Base-by-base conservation (phyloP, 2,797 vertebrate species). In the Sebastes reedi region DNA sequence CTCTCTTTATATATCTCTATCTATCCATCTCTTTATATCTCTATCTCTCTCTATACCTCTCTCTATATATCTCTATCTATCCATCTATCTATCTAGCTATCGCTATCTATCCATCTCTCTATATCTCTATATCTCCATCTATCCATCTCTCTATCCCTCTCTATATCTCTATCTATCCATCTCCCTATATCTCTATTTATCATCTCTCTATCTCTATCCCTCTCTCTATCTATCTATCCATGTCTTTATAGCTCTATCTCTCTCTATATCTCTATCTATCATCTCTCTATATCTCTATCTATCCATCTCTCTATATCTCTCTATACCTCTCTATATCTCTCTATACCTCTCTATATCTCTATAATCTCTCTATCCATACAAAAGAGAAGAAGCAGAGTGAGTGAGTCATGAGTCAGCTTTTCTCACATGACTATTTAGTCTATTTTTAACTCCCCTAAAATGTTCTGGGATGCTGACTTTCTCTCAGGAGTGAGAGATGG, bases 401-500 rank as follows among this genome's bases (percentile, higher is more conserved):
- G 70, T 60, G 84, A 89, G 64, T 72, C 78, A 82, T 79, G 74
- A 77, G 69, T 89, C 79, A 84, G 72, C 83, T 64, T 79, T 80
- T 71, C 75, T 87, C 82, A 80, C 25, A 30, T 69, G 58, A 65
- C 69, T 75, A 24, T 80, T 74, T 67, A 69, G 25, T 72, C 71
- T 87, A 77, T 88, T 90, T 84, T 82, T 81, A 89, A 81, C 67
- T 82, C 55, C 30, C 22, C 32, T 25, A 69, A 61, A 54, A 71
- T 69, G 71, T 72, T 74, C 61, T 68, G 75, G 61, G 55, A 78
- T 73, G 42, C 77, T 82, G 80, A 82, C 78, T 70, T 83, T 76
- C 39, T 82, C 36, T 36, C 69, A 81, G 59, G 46, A 46, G 16
- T 46, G 42, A 46, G 42, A 46, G 42, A 18, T 18, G 6, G 39